Base-by-base conservation (phyloP, 1,140 invertebrate genomes). In the Nebria ingens region DNA sequence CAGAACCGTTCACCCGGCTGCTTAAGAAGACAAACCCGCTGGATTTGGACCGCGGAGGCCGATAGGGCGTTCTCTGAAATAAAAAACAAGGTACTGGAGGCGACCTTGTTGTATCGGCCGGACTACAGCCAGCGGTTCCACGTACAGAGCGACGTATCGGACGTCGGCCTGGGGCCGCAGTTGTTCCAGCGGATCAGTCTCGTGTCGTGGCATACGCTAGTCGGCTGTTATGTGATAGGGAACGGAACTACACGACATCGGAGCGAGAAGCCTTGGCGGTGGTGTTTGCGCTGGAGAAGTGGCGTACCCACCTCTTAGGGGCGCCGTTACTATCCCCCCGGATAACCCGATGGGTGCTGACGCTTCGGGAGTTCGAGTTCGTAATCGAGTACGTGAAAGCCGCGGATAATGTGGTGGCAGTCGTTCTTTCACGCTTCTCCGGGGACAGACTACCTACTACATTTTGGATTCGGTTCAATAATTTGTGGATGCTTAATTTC, bases 201-300 rank as follows among this genome's bases (percentile, higher is more conserved):
- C 45, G 9, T n/a, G 55, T 21, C 12, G 22, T 2, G n/a, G n/a
- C n/a, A n/a, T n/a, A n/a, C n/a, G n/a, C n/a, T n/a, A n/a, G 54
- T 21, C 23, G 68, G 20, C 40, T 62, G 12, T 52, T 76, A 19
- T 58, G 38, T n/a, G 25, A 38, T 9, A 53, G 61, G n/a, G 73
- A 78, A 62, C 55, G 22, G 23, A 71, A 73, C 40, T 76, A 72
- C 34, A 56, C 53, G 0, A 65, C 62, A 6, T 67, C 65, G 0
- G 71, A 77, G 22, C n/a, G 64, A 53, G 73, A 75, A 63, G 60
- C 62, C 56, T 58, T 77, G 6, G 71, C 71, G 0, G 59, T 76
- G 2, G 55, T 75, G 13, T 67, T 59, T 63, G 67, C 67, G 1
- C 58, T 74, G 1, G 56, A 67, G 25, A 64, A 70, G 0, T 58